phyloP scores from a whole-genome alignment of 2,888 invertebrate genomes.

The Epinotia brunnichana region DNA sequence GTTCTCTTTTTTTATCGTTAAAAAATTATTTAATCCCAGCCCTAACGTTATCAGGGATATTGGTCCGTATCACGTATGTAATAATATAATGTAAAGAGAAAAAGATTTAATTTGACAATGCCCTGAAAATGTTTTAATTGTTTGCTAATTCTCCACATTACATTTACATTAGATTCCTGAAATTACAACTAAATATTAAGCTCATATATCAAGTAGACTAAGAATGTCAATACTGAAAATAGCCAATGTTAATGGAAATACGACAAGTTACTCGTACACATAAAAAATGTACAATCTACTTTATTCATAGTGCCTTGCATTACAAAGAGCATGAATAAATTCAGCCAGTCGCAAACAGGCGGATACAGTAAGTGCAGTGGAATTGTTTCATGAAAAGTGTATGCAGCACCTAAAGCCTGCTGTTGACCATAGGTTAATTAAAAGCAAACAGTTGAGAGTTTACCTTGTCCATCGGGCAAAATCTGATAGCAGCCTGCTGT shows the following conservation, averaged over 20 bases:
- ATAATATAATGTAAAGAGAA: too few species aligned
- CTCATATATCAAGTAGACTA: background rate
- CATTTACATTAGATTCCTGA: too few species aligned
- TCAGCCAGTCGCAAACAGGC: slow-evolving; percentile 54
- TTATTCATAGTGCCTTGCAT: background rate
- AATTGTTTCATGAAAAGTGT: slow-evolving; percentile 79
- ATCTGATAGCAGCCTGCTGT: slow-evolving; percentile 56
- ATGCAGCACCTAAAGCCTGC: slow-evolving; percentile 62
- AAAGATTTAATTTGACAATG: background rate
- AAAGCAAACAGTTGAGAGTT: slow-evolving; percentile 76
- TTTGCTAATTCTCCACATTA: too few species aligned
- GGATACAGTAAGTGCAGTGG: slow-evolving; percentile 68
- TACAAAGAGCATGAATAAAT: slow-evolving; percentile 25
- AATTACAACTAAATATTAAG: background rate
- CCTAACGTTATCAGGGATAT: background rate
- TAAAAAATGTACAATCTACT: background rate
- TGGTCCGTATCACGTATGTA: background rate
- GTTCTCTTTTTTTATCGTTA: background rate
- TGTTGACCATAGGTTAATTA: slow-evolving; percentile 80
- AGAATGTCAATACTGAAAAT: background rate
- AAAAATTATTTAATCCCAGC: background rate
- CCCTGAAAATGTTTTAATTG: too few species aligned
- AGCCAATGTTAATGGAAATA: background rate
- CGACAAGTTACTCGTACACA: background rate
- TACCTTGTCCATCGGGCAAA: slow-evolving; percentile 66